Percentiles rank a stretch among this genome's conserved stretches.
These are phyloP conservation scores for Petrosia ficiformis DNA, from an alignment of 37 sponge, comb jelly and placozoan genomes.

Conservation along the genomic window DNA sequence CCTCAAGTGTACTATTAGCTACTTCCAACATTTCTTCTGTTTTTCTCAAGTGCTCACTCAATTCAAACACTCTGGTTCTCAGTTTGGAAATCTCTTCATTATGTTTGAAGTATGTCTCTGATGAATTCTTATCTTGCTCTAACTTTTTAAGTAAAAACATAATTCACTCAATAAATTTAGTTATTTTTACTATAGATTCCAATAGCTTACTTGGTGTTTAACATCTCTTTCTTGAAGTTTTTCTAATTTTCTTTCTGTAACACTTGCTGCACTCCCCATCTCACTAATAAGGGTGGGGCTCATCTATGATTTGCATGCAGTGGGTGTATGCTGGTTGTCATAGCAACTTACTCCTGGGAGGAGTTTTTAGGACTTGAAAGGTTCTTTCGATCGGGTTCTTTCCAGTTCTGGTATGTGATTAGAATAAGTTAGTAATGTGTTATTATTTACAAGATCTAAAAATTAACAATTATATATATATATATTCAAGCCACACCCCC, in stretches of 20 bases:
- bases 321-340: constrained; percentile 1
- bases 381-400: no score
- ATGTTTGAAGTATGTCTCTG: background rate
- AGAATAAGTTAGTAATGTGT: no score
- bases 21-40: background rate
- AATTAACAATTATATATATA: no score
- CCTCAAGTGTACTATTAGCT: constrained; percentile 19
- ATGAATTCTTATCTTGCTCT: constrained; percentile 10
- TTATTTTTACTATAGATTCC: no score
- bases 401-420: no score
- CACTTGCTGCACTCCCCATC: no score
- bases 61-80: constrained; percentile 24
- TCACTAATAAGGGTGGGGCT: background rate
- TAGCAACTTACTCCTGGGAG: no score
- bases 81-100: constrained; percentile 18
- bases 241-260: constrained; percentile 17
- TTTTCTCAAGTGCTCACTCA: constrained; percentile 30
- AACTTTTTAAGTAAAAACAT: background rate
- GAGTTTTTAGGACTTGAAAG: no score
- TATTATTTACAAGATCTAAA: no score
- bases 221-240: constrained; percentile 29
- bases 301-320: background rate
- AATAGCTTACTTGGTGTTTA: constrained; percentile 9
- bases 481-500: no score
- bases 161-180: background rate